Evolutionary conservation across 53 echinoderm and acorn worm species (phyloP).

Genomic region (Mesocentrotus franciscanus): DNA sequence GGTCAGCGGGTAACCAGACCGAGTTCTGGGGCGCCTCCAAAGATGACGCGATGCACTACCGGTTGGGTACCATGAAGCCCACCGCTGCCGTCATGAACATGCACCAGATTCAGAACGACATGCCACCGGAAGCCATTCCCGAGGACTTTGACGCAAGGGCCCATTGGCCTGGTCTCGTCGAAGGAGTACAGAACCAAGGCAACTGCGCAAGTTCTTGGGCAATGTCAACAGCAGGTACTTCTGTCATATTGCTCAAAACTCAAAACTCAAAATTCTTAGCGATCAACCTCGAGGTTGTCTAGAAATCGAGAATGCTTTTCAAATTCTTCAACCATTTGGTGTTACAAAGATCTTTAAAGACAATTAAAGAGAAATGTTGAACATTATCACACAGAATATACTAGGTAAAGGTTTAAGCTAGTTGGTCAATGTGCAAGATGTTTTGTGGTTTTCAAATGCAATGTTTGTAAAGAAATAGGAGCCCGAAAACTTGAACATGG

Average conservation of each 20-base stretch:
- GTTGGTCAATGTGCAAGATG: too few relatives aligned
- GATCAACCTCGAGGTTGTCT: too few relatives aligned
- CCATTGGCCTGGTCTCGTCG: constrained; percentile 86
- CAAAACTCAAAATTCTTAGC: neutral
- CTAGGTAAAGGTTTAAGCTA: too few relatives aligned
- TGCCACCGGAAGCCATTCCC: constrained; percentile 74
- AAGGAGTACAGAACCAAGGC: constrained; percentile 88
- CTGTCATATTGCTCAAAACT: neutral
- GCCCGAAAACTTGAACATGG: too few relatives aligned
- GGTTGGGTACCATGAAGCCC: constrained; percentile 90
- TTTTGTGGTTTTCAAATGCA: too few relatives aligned
- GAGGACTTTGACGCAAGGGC: constrained; percentile 85
- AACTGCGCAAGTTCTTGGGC: constrained; percentile 98
- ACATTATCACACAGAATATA: neutral
- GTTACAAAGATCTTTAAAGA: neutral
- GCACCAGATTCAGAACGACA: constrained; percentile 86
- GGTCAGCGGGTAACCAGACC: constrained; percentile 86
- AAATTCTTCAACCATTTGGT: neutral
- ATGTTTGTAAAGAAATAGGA: too few relatives aligned
- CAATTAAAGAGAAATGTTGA: neutral
- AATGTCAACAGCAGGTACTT: constrained; percentile 89
- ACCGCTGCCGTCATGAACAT: constrained; percentile 82
- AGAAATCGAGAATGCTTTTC: too few relatives aligned
- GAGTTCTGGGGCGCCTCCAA: constrained; percentile 84
- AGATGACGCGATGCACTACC: constrained; percentile 70